Percentiles rank a stretch among this genome's conserved stretches.
Conservation (phyloP, 2,113 vertebrate genomes). For the Dicentrarchus labrax region DNA sequence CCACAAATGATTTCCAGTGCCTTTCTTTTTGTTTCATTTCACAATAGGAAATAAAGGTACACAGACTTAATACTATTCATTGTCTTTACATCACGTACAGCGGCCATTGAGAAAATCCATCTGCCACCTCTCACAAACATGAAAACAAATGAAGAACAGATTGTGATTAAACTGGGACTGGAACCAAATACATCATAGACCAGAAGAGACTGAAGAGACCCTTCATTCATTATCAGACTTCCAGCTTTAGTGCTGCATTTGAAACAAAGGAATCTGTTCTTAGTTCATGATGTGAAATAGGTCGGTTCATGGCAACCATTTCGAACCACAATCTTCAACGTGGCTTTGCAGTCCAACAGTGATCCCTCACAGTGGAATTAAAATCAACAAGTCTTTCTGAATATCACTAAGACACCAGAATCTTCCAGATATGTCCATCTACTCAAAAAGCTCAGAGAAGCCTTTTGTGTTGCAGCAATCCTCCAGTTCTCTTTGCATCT, state of each 20-base stretch:
- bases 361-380: constrained; percentile 36
- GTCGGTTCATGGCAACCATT: constrained; percentile 40
- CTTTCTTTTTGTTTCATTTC: constrained; percentile 76
- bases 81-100: constrained; percentile 51
- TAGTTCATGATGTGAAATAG: constrained; percentile 33
- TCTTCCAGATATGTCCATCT: constrained; percentile 46
- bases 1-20: constrained; percentile 83
- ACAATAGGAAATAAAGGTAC: constrained; percentile 72
- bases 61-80: constrained; percentile 63
- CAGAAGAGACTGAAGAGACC: constrained; percentile 40
- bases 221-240: constrained; percentile 44
- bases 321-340: constrained; percentile 30
- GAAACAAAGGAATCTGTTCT: constrained; percentile 43
- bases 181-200: constrained; percentile 51
- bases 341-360: constrained; percentile 53
- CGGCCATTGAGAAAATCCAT: constrained; percentile 58
- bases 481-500: constrained; percentile 80
- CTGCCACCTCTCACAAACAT: constrained; percentile 62
- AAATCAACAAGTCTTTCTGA: constrained; percentile 56
- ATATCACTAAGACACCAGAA: constrained; percentile 43
- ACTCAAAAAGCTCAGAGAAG: constrained; percentile 45
- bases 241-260: constrained; percentile 36
- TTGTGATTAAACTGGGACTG: constrained; percentile 51
- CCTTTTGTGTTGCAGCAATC: constrained; percentile 72
- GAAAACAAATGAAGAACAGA: constrained; percentile 64